Evolutionary conservation across 2,797 vertebrate genomes (phyloP).

Genomic region (Fistularia commersonii): DNA sequence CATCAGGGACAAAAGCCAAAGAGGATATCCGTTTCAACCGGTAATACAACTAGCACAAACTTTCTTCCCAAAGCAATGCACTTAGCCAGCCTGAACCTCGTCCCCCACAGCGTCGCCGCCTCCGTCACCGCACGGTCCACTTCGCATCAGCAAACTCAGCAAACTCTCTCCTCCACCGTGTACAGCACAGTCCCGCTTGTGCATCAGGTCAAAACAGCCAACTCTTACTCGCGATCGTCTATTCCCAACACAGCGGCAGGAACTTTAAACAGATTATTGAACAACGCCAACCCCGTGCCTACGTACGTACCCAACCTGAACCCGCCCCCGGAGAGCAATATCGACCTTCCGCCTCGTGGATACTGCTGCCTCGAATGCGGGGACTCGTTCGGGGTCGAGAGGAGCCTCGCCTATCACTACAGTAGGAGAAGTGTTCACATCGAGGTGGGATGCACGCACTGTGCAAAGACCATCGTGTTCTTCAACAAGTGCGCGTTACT

Average conservation of each 20-base stretch:
- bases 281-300: constrained; percentile 88
- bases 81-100: constrained; percentile 94
- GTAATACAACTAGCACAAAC: constrained; percentile 59
- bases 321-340: constrained; percentile 84
- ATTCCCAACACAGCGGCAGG: constrained; percentile 75
- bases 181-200: constrained; percentile 87
- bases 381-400: constrained; percentile 91
- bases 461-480: constrained; percentile 87
- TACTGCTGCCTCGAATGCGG: constrained; percentile 94
- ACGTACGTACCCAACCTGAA: constrained; percentile 89
- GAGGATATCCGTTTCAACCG: constrained; percentile 38
- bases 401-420: constrained; percentile 89
- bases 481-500: constrained; percentile 95
- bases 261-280: constrained; percentile 87
- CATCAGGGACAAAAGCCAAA: constrained; percentile 69
- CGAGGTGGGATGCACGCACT: constrained; percentile 91
- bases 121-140: constrained; percentile 84
- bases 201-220: constrained; percentile 88
- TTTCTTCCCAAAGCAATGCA: constrained; percentile 95
- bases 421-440: constrained; percentile 91
- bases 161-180: constrained; percentile 76
- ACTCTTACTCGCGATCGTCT: constrained; percentile 55
- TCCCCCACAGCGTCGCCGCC: constrained; percentile 92
- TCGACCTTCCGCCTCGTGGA: constrained; percentile 85
- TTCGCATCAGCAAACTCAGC: constrained; percentile 71